phyloP scores from a whole-genome alignment of 2,888 invertebrate genomes.

The Poecilus cupreus region DNA sequence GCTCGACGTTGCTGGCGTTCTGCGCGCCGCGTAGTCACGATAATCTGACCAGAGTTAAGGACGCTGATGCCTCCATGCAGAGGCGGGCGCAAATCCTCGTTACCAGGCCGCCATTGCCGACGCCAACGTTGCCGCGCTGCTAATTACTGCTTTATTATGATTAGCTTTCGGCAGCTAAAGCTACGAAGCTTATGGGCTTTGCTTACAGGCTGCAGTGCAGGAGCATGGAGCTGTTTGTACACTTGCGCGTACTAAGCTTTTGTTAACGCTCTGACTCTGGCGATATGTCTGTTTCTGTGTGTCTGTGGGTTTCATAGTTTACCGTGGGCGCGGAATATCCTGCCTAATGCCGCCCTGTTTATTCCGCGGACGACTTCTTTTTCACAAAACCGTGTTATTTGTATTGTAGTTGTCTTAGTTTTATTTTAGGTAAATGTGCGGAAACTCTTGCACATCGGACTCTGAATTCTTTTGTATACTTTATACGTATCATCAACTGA shows the following conservation, averaged over 20 bases:
- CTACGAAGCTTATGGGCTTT: slow-evolving; percentile 71
- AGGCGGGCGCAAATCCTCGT: slow-evolving; percentile 43
- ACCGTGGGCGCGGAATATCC: too few relatives aligned
- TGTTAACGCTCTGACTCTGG: slow-evolving; percentile 17
- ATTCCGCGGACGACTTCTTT: too few relatives aligned
- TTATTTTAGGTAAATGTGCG: too few relatives aligned
- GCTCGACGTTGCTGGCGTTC: not conserved
- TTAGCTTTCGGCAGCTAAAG: slow-evolving; percentile 72
- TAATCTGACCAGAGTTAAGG: slow-evolving; percentile 44
- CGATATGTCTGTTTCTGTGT: slow-evolving; percentile 19
- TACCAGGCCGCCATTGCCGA: slow-evolving; percentile 21
- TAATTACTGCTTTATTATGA: slow-evolving; percentile 73
- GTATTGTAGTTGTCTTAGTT: too few relatives aligned
- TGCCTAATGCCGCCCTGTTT: too few relatives aligned
- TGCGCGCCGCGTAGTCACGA: slow-evolving; percentile 11
- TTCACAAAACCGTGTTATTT: too few relatives aligned
- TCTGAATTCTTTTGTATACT: too few relatives aligned
- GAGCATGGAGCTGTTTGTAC: slow-evolving; percentile 18
- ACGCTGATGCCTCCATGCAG: slow-evolving; percentile 21
- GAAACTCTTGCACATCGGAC: too few relatives aligned
- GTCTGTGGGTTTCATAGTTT: too few relatives aligned
- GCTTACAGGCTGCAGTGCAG: slow-evolving; percentile 52
- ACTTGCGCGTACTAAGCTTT: slow-evolving; percentile 32
- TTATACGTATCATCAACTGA: too few relatives aligned
- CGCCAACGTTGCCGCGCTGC: slow-evolving; percentile 63